Evolutionary conservation across 53 echinoderm and acorn worm genomes (phyloP).

Genomic region (Holothuria leucospilota): DNA sequence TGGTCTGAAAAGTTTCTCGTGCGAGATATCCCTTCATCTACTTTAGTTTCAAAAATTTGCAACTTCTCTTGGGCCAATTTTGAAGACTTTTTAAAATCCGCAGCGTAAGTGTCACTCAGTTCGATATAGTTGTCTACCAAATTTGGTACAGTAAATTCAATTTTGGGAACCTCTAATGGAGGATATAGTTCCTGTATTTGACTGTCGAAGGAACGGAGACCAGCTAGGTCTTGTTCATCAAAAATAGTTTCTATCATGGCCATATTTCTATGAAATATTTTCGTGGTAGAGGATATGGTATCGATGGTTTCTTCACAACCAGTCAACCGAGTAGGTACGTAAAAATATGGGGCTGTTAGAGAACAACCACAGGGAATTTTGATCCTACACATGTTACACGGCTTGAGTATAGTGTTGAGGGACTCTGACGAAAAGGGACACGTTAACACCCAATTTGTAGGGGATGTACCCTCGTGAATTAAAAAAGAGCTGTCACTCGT

Average conservation of each 20-base stretch:
- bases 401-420: no score
- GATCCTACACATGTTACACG: no score
- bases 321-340: no score
- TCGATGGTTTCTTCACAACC: no score
- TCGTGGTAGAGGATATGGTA: background rate
- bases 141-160: background rate
- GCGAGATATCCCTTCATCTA: background rate
- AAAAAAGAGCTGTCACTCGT: background rate
- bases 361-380: no score
- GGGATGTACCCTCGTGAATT: no score
- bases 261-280: slow-evolving; percentile 23
- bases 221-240: no score
- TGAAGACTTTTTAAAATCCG: background rate
- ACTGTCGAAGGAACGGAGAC: background rate
- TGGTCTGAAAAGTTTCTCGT: slow-evolving; percentile 18
- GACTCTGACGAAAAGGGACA: no score
- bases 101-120: background rate
- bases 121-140: background rate
- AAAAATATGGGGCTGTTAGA: background rate
- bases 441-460: no score
- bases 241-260: no score
- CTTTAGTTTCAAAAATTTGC: background rate
- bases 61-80: background rate
- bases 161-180: background rate
- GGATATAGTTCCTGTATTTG: background rate